A percentile compares a stretch with the other conserved stretches of the same genome.
These are phyloP conservation scores for Gasterosteus aculeatus DNA, from an alignment of 2,113 vertebrate species.

Conservation along the genomic window DNA sequence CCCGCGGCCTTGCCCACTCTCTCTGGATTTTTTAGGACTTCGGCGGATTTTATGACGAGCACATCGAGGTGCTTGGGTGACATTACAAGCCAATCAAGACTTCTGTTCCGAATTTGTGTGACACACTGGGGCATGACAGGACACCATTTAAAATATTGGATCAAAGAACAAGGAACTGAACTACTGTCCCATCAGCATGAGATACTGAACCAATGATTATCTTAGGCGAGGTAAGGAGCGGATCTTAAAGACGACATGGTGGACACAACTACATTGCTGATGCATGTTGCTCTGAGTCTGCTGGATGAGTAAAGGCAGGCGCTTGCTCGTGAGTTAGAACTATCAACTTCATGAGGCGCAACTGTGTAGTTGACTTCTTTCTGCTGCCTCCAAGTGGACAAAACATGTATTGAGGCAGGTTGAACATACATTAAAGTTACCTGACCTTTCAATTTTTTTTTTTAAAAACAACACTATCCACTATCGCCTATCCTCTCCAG, in stretches of 20 bases:
- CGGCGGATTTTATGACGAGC: not conserved
- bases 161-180: not conserved
- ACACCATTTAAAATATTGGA: not conserved
- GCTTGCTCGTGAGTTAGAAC: not conserved
- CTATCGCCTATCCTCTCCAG: too few relatives aligned
- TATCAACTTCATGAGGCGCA: not conserved
- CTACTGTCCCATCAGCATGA: not conserved
- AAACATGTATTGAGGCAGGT: not conserved
- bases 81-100: conserved; percentile 27
- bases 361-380: not conserved
- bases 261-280: too few relatives aligned
- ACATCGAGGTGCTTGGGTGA: conserved; percentile 20
- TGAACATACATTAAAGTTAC: not conserved
- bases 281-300: not conserved
- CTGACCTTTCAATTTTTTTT: not conserved
- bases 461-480: not conserved
- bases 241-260: not conserved
- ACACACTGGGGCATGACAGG: not conserved
- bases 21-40: not conserved
- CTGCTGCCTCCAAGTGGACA: not conserved
- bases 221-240: not conserved
- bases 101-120: not conserved
- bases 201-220: not conserved
- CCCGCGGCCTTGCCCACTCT: conserved; percentile 22
- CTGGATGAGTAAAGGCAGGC: not conserved